phyloP scores from a whole-genome alignment of 2,888 invertebrate genomes.

The Thysanoteuthis rhombus region DNA sequence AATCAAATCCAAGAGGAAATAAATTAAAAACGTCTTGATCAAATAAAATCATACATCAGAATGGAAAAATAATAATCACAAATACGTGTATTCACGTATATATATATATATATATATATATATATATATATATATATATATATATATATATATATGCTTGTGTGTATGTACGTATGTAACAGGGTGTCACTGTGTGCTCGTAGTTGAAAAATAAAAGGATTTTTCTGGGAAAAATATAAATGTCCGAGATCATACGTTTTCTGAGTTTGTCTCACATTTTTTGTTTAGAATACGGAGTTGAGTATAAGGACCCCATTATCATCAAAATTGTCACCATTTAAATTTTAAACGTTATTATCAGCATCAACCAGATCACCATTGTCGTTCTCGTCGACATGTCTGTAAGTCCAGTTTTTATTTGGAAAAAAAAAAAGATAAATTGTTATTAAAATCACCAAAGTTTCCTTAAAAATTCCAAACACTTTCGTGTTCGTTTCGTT shows the following conservation, averaged over 20 bases:
- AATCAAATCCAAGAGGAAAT: background rate
- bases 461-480: background rate
- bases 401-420: background rate
- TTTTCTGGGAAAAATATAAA: background rate
- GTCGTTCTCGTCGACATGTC: background rate
- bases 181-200: background rate
- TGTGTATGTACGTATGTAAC: constrained; percentile 1
- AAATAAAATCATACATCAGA: background rate
- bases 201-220: background rate
- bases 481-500: background rate
- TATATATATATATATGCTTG: background rate
- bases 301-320: too few relatives aligned
- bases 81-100: background rate
- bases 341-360: too few relatives aligned
- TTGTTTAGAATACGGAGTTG: too few relatives aligned
- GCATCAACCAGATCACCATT: background rate
- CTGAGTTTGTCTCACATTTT: background rate
- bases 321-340: too few relatives aligned
- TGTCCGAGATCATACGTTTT: background rate
- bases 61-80: background rate
- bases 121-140: constrained; percentile 18
- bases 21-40: background rate
- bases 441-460: background rate
- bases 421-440: background rate
- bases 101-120: background rate